Evolutionary conservation across 1,140 invertebrate genomes (phyloP).

Genomic region (Bombus cullumanus): DNA sequence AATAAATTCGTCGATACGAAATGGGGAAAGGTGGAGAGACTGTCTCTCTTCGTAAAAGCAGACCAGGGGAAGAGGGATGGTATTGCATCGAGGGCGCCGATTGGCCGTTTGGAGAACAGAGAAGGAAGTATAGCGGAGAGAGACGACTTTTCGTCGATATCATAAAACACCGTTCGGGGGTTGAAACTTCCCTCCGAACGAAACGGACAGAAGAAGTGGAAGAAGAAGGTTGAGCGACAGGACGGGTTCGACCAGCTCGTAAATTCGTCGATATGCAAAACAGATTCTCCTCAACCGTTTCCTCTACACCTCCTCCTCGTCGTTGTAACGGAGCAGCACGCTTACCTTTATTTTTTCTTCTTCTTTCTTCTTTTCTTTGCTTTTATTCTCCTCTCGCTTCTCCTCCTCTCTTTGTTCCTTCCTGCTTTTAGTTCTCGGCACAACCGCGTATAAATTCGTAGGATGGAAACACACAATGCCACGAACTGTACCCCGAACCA

Average conservation of each 20-base stretch:
- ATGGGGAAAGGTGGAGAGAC: conserved; percentile 39
- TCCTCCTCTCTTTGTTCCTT: neutral
- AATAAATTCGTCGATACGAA: conserved; percentile 79
- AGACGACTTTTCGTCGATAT: conserved; percentile 68
- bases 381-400: neutral
- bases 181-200: conserved; percentile 57
- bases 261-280: conserved; percentile 78
- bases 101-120: conserved; percentile 44
- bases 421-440: neutral
- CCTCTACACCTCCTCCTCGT: conserved; percentile 48
- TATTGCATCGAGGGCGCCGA: conserved; percentile 47
- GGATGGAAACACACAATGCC: conserved; percentile 8
- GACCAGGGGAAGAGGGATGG: neutral
- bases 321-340: conserved; percentile 6
- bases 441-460: conserved; percentile 51
- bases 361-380: neutral
- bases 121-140: conserved; percentile 33
- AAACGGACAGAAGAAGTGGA: conserved; percentile 15
- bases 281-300: conserved; percentile 58
- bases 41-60: neutral
- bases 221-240: conserved; percentile 56
- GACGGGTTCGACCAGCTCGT: conserved; percentile 69
- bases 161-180: conserved; percentile 69
- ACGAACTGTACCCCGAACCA: neutral
- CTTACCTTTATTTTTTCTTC: neutral